These are phyloP conservation scores for Orgyia antiqua DNA, from an alignment of 2,888 invertebrate species.

Conservation along the genomic window DNA sequence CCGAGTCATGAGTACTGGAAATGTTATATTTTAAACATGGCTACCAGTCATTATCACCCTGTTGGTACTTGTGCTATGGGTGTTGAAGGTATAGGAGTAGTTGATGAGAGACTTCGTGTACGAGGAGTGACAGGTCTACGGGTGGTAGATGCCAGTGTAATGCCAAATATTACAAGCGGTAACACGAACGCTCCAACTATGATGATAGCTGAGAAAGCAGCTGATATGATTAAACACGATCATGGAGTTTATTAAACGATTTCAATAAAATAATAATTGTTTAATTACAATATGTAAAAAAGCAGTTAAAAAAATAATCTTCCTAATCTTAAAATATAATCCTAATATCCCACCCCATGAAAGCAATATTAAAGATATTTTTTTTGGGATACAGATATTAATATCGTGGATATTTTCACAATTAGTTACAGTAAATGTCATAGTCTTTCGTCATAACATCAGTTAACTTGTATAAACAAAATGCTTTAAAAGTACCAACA, in stretches of 20 bases:
- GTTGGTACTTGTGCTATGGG: constrained; percentile 52
- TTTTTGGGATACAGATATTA: too few species aligned
- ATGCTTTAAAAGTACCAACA: too few species aligned
- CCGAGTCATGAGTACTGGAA: constrained; percentile 40
- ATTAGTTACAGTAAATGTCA: too few species aligned
- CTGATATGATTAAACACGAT: constrained; percentile 90
- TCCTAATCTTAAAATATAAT: too few species aligned
- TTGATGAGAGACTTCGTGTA: constrained; percentile 49
- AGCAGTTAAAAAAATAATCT: too few species aligned
- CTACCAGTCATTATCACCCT: constrained; percentile 78
- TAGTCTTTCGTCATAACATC: too few species aligned
- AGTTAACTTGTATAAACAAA: too few species aligned
- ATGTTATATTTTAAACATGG: constrained; percentile 48
- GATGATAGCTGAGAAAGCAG: constrained; percentile 91
- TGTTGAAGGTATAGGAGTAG: constrained; percentile 35
- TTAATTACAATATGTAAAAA: too few species aligned
- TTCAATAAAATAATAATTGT: too few species aligned
- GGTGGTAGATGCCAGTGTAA: constrained; percentile 89
- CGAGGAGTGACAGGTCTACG: constrained; percentile 77
- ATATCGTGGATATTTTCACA: too few species aligned
- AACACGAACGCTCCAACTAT: constrained; percentile 90
- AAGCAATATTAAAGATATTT: too few species aligned
- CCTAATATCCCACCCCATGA: too few species aligned
- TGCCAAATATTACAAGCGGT: constrained; percentile 88
- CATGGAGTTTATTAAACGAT: constrained; percentile 47